Evolutionary conservation across 92 coral and sea anemone species (phyloP).

Genomic region (Epizoanthus illoricatus): DNA sequence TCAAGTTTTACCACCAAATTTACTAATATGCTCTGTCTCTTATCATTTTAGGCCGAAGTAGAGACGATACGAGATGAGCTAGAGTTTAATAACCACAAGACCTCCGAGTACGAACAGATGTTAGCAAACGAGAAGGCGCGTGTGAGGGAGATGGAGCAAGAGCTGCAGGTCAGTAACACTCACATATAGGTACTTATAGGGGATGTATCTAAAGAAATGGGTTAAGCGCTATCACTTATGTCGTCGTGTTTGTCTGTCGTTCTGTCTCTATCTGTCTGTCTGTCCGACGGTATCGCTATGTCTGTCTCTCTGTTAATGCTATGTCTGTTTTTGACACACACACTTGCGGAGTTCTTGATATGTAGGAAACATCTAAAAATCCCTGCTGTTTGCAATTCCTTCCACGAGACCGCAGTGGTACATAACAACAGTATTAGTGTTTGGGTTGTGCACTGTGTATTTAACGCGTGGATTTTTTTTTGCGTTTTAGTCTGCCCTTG

Average conservation of each 20-base stretch:
- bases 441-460: neutral
- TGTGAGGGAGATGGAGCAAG: slow-evolving; percentile 81
- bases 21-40: neutral
- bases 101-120: slow-evolving; percentile 82
- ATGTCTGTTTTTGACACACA: no score
- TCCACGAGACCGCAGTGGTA: no score
- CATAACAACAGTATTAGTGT: neutral
- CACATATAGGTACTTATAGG: no score
- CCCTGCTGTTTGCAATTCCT: no score
- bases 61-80: slow-evolving; percentile 91
- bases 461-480: neutral
- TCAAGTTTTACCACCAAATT: neutral
- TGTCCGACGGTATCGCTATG: no score
- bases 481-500: slow-evolving; percentile 69
- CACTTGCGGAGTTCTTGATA: no score
- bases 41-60: slow-evolving; percentile 67
- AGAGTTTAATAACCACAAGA: slow-evolving; percentile 91
- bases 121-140: slow-evolving; percentile 78
- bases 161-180: slow-evolving; percentile 67
- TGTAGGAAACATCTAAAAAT: no score
- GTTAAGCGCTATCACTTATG: no score
- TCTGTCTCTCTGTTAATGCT: no score
- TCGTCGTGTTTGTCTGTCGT: no score
- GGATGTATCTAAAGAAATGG: neutral
- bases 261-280: neutral